Percentiles rank a stretch among this genome's conserved stretches.
Evolutionary conservation across 1,140 invertebrate species (phyloP).

Genomic region (Pseudoatta argentina): DNA sequence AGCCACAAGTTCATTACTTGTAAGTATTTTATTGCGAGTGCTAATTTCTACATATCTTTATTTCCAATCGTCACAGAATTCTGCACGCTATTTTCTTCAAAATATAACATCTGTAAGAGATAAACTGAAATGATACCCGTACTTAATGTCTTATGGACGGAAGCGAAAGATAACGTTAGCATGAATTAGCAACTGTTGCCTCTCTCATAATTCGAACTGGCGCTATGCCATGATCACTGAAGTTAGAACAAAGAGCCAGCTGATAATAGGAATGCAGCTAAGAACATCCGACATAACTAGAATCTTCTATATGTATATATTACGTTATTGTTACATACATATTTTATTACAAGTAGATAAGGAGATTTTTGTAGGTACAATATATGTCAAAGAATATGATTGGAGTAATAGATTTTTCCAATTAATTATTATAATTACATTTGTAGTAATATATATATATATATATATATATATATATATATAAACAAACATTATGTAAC

Average conservation of each 20-base stretch:
- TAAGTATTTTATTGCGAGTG: neutral
- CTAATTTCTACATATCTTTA: constrained; percentile 12
- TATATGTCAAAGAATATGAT: neutral
- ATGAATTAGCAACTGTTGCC: constrained; percentile 19
- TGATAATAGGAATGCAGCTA: constrained; percentile 65
- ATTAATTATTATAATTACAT: constrained; percentile 5
- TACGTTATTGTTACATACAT: no score
- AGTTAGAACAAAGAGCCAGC: constrained; percentile 76
- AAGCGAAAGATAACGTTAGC: constrained; percentile 26
- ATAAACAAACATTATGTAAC: neutral
- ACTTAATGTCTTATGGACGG: constrained; percentile 2
- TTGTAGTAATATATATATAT: neutral
- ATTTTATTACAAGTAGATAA: neutral
- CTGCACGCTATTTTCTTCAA: neutral
- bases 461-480: constrained; percentile 6
- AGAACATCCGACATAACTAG: constrained; percentile 21
- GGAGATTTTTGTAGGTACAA: neutral
- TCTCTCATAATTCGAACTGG: constrained; percentile 68
- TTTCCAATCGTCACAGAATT: neutral
- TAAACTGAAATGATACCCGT: neutral
- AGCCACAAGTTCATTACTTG: neutral
- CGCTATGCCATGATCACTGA: constrained; percentile 76
- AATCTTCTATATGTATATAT: neutral
- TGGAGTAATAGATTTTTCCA: neutral
- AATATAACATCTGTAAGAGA: constrained; percentile 5